These are phyloP conservation scores for Orcinus orca DNA, from an alignment of 2,113 vertebrate species.

Conservation along the genomic window DNA sequence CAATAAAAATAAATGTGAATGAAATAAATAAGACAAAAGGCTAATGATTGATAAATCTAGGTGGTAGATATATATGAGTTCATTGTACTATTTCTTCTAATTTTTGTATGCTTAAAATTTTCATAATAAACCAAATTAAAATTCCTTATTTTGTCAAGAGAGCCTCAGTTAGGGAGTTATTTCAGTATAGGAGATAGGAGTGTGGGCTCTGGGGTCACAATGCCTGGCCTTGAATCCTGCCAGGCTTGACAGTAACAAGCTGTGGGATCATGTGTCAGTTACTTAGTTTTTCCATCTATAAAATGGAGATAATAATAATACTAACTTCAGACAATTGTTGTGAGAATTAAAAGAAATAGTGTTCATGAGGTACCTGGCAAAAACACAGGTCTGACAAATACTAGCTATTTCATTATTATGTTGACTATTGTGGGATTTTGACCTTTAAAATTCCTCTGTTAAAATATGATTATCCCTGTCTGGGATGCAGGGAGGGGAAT, in stretches of 20 bases:
- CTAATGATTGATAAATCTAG: not conserved
- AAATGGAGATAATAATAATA: not conserved
- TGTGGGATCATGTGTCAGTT: not conserved
- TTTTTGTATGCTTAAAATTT: not conserved
- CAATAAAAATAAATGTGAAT: constrained; percentile 14
- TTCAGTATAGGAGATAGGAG: not conserved
- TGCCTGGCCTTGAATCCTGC: not conserved
- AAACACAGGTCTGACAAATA: not conserved
- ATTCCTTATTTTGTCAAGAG: not conserved
- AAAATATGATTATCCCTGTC: not conserved
- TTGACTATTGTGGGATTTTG: not conserved
- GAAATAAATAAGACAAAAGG: not conserved
- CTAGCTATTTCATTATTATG: not conserved
- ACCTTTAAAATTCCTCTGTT: not conserved
- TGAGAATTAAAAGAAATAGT: not conserved
- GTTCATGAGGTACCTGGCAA: not conserved
- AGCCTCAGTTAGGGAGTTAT: not conserved
- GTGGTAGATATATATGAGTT: not conserved
- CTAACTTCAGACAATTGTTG: not conserved
- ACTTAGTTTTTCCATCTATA: not conserved
- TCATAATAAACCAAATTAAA: not conserved
- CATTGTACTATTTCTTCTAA: not conserved
- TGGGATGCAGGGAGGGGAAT: not conserved
- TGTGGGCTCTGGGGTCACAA: not conserved
- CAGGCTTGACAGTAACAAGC: not conserved